A percentile compares a stretch with the other conserved stretches of the same genome.
Conservation (phyloP, 2,113 vertebrate genomes). For the Seriola quinqueradiata region DNA sequence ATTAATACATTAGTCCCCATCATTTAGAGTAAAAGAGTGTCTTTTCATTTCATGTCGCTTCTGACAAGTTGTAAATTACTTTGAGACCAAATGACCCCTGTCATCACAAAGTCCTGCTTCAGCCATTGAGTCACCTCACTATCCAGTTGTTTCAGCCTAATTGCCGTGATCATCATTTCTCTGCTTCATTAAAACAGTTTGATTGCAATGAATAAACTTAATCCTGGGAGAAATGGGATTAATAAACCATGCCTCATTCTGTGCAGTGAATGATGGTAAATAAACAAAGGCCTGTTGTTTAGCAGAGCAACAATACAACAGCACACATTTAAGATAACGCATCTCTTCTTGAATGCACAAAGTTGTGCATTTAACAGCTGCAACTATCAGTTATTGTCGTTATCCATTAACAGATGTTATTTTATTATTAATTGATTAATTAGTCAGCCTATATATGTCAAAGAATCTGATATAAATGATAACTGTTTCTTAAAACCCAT, state of each 20-base stretch:
- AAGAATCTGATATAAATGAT: background rate
- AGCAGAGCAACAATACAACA: background rate
- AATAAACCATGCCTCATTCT: background rate
- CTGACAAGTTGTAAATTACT: background rate
- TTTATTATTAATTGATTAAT: background rate
- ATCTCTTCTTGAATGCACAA: no score
- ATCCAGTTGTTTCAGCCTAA: background rate
- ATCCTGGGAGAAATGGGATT: constrained; percentile 11
- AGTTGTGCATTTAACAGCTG: background rate
- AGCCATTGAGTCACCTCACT: background rate
- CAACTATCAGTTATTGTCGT: background rate
- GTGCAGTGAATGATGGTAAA: no score
- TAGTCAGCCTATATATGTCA: background rate
- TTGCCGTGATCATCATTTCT: background rate
- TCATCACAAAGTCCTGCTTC: background rate
- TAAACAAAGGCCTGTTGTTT: background rate
- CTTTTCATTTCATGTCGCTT: background rate
- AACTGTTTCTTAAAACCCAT: background rate
- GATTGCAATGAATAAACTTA: background rate
- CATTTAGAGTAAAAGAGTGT: no score
- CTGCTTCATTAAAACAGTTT: background rate
- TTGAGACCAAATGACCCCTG: background rate
- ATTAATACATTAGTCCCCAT: background rate
- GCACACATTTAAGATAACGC: no score
- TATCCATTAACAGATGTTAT: background rate